phyloP scores from a whole-genome alignment of 2,113 vertebrate species.

The Aramus guarauna region DNA sequence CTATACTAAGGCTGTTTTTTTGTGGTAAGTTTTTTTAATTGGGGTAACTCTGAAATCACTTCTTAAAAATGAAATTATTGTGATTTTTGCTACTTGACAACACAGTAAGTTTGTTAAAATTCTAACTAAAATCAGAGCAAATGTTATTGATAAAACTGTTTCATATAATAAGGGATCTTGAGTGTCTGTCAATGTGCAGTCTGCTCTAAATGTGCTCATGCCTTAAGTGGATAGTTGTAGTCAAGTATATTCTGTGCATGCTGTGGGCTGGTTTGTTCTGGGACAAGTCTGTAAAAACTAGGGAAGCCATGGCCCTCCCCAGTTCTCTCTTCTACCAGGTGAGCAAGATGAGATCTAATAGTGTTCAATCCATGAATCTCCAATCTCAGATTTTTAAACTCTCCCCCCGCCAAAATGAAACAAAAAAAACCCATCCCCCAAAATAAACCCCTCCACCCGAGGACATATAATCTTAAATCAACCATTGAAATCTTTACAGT shows the following conservation, averaged over 20 bases:
- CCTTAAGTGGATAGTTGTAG: neutral
- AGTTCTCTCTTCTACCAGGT: neutral
- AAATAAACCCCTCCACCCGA: neutral
- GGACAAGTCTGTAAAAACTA: neutral
- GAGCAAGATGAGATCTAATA: neutral
- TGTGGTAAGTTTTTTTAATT: neutral
- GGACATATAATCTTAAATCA: neutral
- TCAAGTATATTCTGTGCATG: neutral
- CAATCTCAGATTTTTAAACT: neutral
- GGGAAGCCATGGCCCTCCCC: neutral
- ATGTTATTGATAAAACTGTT: neutral
- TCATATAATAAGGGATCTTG: neutral
- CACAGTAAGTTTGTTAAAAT: neutral
- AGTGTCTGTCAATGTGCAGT: neutral
- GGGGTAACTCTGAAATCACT: neutral
- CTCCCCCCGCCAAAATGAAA: neutral
- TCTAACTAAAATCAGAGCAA: neutral
- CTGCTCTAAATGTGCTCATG: neutral
- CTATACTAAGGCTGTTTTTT: neutral
- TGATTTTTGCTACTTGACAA: neutral
- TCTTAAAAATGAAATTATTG: neutral
- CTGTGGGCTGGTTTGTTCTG: neutral
- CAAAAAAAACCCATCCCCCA: fast-evolving
- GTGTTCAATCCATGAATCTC: fast-evolving
- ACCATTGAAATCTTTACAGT: neutral